Evolutionary conservation across 2,797 vertebrate genomes (phyloP).

Genomic region (Micropoecilia bifurca): DNA sequence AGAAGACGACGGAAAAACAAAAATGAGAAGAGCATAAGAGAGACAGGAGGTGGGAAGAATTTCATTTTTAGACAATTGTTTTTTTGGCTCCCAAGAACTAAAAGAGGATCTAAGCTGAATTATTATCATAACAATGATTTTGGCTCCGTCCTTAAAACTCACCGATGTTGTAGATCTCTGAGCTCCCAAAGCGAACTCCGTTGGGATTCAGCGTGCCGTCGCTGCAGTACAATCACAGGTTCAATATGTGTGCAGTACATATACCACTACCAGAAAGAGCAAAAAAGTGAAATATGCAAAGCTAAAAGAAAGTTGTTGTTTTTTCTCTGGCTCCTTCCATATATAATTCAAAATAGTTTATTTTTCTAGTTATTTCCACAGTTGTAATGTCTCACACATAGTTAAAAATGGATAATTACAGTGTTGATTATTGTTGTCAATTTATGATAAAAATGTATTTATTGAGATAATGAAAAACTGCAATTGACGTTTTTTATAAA

Average conservation of each 20-base stretch:
- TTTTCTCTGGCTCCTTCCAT: not conserved
- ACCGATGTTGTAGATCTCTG: constrained; percentile 99
- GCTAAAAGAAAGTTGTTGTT: no score
- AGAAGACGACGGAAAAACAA: constrained; percentile 24
- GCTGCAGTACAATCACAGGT: constrained; percentile 72
- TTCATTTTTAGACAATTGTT: not conserved
- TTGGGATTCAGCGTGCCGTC: constrained; percentile 97
- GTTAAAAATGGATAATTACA: not conserved
- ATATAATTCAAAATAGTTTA: not conserved
- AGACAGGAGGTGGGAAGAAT: constrained; percentile 11
- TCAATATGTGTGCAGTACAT: constrained; percentile 4
- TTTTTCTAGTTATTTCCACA: not conserved
- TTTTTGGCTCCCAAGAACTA: not conserved
- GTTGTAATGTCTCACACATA: not conserved
- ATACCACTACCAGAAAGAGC: not conserved
- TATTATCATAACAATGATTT: constrained; percentile 8
- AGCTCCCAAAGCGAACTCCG: constrained; percentile 96
- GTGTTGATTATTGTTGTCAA: not conserved
- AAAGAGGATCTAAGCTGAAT: constrained; percentile 1
- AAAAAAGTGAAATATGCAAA: not conserved
- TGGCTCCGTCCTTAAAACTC: constrained; percentile 45
- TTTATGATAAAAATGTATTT: not conserved
- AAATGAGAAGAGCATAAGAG: constrained; percentile 19
- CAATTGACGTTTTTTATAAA: not conserved
- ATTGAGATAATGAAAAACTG: not conserved